phyloP scores from a whole-genome alignment of 2,797 vertebrate species.

The Sebastes hubbsi region DNA sequence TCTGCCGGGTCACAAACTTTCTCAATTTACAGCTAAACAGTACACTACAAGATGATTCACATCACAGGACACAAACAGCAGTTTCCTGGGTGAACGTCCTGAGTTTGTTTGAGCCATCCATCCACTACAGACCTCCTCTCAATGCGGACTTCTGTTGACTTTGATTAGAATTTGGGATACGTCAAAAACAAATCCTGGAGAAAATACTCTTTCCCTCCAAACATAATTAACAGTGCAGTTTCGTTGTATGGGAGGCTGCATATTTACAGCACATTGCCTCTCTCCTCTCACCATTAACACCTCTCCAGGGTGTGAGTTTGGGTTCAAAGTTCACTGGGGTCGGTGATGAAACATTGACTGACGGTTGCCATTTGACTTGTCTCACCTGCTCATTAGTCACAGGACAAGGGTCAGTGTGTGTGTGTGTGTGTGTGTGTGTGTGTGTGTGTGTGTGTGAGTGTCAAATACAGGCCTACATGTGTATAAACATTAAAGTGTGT shows the following conservation, averaged over 20 bases:
- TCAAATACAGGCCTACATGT: neutral
- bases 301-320: slow-evolving; percentile 6
- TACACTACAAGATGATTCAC: no score
- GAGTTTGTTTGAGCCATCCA: neutral
- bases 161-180: neutral
- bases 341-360: slow-evolving; percentile 49
- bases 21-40: no score
- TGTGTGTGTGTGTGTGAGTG: neutral
- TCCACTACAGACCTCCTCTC: neutral
- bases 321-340: slow-evolving; percentile 14
- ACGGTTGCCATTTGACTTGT: slow-evolving; percentile 19
- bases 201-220: neutral
- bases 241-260: neutral
- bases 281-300: neutral
- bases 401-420: neutral
- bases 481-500: neutral
- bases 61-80: no score
- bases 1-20: no score
- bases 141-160: neutral
- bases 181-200: neutral
- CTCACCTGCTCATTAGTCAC: slow-evolving; percentile 34
- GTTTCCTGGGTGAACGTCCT: neutral
- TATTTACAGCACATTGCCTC: neutral
- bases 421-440: neutral
- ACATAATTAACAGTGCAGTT: neutral